Percentiles rank a stretch among this genome's conserved stretches.
These are phyloP conservation scores for Calypte anna DNA, from an alignment of 2,113 vertebrate species.

Conservation along the genomic window DNA sequence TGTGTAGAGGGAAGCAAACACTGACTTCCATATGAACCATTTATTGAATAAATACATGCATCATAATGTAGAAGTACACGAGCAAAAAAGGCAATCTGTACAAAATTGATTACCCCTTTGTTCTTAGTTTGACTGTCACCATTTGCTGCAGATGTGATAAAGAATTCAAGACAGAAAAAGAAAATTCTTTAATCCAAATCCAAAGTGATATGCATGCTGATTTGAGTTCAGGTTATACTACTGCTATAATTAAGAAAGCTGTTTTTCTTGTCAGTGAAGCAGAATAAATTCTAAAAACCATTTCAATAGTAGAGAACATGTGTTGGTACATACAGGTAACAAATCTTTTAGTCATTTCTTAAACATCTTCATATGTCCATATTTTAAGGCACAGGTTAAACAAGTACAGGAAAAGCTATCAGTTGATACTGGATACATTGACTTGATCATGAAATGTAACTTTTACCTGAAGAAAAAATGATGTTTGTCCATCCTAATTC, in stretches of 20 bases:
- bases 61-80: slow-evolving; percentile 68
- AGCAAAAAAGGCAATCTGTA: slow-evolving; percentile 69
- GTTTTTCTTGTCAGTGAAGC: slow-evolving; percentile 45
- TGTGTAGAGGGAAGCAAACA: background rate
- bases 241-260: slow-evolving; percentile 25
- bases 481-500: background rate
- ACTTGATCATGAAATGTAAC: slow-evolving; percentile 16
- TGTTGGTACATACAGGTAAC: slow-evolving; percentile 22
- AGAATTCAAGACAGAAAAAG: slow-evolving; percentile 7
- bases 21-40: slow-evolving; percentile 44
- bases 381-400: slow-evolving; percentile 88
- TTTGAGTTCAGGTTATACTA: slow-evolving; percentile 17
- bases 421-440: slow-evolving; percentile 16
- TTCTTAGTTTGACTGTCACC: slow-evolving; percentile 39
- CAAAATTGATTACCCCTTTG: slow-evolving; percentile 58
- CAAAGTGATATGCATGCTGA: slow-evolving; percentile 22
- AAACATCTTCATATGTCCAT: slow-evolving; percentile 46
- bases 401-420: slow-evolving; percentile 68
- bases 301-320: slow-evolving; percentile 36
- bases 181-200: slow-evolving; percentile 28
- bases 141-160: slow-evolving; percentile 53
- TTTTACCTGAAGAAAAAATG: background rate
- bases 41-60: slow-evolving; percentile 83
- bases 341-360: slow-evolving; percentile 58
- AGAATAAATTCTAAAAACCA: slow-evolving; percentile 22